A percentile compares a stretch with the other conserved stretches of the same genome.
These are phyloP conservation scores for Potorous gilbertii DNA, from an alignment of 2,797 vertebrate genomes.

Conservation along the genomic window DNA sequence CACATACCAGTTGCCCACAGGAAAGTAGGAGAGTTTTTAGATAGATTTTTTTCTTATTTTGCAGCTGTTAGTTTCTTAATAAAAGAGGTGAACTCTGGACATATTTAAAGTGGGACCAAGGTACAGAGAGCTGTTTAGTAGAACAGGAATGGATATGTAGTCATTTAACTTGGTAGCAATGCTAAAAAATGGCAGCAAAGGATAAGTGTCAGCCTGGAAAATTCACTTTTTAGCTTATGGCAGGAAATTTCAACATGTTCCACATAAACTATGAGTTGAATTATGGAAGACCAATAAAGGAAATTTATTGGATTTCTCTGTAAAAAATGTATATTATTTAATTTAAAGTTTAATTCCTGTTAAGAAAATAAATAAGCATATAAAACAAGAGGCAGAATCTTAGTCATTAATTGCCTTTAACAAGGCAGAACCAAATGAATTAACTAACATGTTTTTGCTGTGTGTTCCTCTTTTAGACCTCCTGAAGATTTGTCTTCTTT, in stretches of 20 bases:
- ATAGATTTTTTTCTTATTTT: constrained; percentile 30
- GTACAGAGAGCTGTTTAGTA: constrained; percentile 82
- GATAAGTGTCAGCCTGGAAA: constrained; percentile 83
- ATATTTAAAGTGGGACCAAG: constrained; percentile 78
- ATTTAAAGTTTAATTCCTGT: constrained; percentile 11
- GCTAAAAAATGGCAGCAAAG: constrained; percentile 77
- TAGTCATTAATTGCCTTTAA: background rate
- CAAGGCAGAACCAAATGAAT: background rate
- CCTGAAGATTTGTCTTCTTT: background rate
- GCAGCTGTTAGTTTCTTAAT: constrained; percentile 40
- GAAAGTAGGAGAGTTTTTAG: constrained; percentile 41
- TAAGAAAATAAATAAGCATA: background rate
- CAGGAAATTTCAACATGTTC: constrained; percentile 58
- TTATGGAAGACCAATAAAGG: constrained; percentile 47
- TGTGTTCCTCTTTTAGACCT: background rate
- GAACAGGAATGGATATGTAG: constrained; percentile 84
- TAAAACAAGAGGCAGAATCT: background rate
- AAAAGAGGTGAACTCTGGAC: constrained; percentile 51
- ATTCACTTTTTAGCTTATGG: constrained; percentile 85
- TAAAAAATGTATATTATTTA: constrained; percentile 28
- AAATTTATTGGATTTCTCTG: constrained; percentile 42
- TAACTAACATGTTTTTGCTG: background rate
- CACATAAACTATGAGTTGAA: constrained; percentile 24
- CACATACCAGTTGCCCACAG: constrained; percentile 42
- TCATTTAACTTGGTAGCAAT: constrained; percentile 78